A percentile compares a stretch with the other conserved stretches of the same genome.
Evolutionary conservation across 2,113 vertebrate species (phyloP).

Genomic region (Panthera uncia): DNA sequence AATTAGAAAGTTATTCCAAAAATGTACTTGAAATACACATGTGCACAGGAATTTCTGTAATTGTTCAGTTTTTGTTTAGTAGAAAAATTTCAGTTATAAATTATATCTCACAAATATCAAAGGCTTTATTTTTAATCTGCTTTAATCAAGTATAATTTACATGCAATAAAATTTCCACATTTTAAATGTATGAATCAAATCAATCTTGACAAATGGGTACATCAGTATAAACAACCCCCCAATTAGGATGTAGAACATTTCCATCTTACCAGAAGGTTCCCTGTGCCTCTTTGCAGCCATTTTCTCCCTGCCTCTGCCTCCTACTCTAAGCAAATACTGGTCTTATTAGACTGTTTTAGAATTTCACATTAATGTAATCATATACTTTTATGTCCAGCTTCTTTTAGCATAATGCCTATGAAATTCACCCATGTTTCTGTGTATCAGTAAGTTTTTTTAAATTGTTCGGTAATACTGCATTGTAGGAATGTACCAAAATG

Average conservation of each 20-base stretch:
- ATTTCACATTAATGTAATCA: not conserved
- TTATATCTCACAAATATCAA: not conserved
- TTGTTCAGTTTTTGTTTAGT: conserved; percentile 9
- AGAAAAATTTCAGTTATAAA: not conserved
- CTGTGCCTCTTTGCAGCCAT: not conserved
- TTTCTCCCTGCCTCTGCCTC: not conserved
- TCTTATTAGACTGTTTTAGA: not conserved
- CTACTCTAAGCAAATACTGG: not conserved
- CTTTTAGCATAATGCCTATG: not conserved
- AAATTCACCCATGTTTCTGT: not conserved
- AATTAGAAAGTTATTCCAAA: not conserved
- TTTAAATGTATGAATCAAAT: not conserved
- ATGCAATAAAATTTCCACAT: not conserved
- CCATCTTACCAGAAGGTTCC: not conserved
- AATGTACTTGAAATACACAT: not conserved
- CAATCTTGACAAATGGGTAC: not conserved
- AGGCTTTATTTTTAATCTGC: conserved; percentile 35
- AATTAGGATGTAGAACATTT: not conserved
- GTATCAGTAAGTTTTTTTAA: not conserved
- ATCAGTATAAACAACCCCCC: not conserved
- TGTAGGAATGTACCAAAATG: not conserved
- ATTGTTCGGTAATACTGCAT: not conserved
- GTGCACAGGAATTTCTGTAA: not conserved
- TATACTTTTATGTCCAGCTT: not conserved
- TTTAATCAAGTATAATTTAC: conserved; percentile 18